Evolutionary conservation across 2,797 vertebrate genomes (phyloP).

Genomic region (Gadopsis marmoratus): DNA sequence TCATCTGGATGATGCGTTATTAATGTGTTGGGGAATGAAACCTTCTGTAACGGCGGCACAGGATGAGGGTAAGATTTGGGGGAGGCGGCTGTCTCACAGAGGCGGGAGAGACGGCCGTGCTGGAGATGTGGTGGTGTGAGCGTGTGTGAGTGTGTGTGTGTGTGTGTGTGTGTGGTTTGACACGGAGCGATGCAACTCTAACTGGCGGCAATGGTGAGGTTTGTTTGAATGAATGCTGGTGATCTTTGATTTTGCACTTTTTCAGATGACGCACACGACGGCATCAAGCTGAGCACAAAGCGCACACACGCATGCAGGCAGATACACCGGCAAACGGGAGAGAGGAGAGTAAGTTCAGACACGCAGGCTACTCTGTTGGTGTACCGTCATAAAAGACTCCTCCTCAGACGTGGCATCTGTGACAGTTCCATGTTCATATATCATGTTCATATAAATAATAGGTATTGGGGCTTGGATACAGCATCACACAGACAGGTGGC

Average conservation of each 20-base stretch:
- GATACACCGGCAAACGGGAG: slow-evolving; percentile 8
- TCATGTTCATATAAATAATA: too few relatives aligned
- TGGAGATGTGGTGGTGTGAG: slow-evolving; percentile 11
- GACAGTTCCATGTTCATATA: neutral
- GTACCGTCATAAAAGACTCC: slow-evolving; percentile 15
- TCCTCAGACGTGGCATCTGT: slow-evolving; percentile 13
- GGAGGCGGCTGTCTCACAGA: slow-evolving; percentile 21
- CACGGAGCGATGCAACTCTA: slow-evolving; percentile 44
- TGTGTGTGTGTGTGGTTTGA: slow-evolving; percentile 2
- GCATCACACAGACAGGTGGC: neutral
- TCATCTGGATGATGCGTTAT: slow-evolving; percentile 83
- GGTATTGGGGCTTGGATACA: neutral
- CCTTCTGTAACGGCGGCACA: slow-evolving; percentile 68
- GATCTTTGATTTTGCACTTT: slow-evolving; percentile 64
- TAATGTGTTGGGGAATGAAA: slow-evolving; percentile 79
- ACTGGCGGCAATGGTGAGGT: slow-evolving; percentile 56
- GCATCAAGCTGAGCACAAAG: slow-evolving; percentile 48
- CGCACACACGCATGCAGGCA: slow-evolving; percentile 14
- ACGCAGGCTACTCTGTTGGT: slow-evolving; percentile 25
- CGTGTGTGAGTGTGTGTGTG: slow-evolving; percentile 15
- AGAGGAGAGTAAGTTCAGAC: slow-evolving; percentile 24
- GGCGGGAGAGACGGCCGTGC: slow-evolving; percentile 13
- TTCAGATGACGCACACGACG: slow-evolving; percentile 51
- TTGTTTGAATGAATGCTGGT: slow-evolving; percentile 48
- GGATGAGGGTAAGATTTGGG: slow-evolving; percentile 39